phyloP scores from a whole-genome alignment of 1,140 invertebrate genomes.

The Halesus radiatus region DNA sequence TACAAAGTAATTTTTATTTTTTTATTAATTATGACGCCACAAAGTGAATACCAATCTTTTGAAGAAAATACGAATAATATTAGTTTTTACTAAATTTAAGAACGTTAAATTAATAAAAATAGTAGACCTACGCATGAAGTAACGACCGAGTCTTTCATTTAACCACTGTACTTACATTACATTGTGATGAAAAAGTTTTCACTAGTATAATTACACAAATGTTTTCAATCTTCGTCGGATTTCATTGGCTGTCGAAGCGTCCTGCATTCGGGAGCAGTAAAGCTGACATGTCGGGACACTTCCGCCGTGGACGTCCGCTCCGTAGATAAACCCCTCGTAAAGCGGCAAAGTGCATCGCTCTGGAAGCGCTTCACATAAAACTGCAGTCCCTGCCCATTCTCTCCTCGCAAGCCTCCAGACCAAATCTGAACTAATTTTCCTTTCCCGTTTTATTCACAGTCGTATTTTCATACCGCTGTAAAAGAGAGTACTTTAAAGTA shows the following conservation, averaged over 20 bases:
- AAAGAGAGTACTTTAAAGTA: too few species aligned
- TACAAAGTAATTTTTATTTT: too few species aligned
- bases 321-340: constrained; percentile 51
- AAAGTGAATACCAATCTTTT: too few species aligned
- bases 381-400: constrained; percentile 28
- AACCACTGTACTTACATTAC: not conserved
- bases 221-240: not conserved
- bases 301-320: constrained; percentile 32
- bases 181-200: not conserved
- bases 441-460: too few species aligned
- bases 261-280: not conserved
- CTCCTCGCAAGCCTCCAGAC: not conserved
- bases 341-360: constrained; percentile 49
- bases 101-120: too few species aligned
- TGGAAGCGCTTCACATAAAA: constrained; percentile 52
- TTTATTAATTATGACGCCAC: too few species aligned
- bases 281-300: not conserved
- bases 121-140: too few species aligned
- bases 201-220: not conserved
- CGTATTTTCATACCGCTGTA: too few species aligned
- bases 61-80: too few species aligned
- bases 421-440: not conserved
- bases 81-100: too few species aligned
- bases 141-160: not conserved
- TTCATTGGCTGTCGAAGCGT: not conserved